These are phyloP conservation scores for Panopea generosa DNA, from an alignment of 2,888 invertebrate species.

Conservation along the genomic window DNA sequence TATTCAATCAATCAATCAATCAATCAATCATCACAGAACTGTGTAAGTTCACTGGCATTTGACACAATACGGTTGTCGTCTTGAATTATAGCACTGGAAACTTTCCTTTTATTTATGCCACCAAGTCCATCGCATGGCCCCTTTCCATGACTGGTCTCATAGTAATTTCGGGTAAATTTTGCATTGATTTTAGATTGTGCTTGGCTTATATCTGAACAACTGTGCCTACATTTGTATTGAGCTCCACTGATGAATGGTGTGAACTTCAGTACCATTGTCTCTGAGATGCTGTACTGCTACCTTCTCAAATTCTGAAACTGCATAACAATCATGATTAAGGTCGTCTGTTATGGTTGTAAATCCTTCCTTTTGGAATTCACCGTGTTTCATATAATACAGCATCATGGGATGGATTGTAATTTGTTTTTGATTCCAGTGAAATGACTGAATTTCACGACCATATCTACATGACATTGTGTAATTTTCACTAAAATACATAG, in stretches of 20 bases:
- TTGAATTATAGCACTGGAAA: neutral
- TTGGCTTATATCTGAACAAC: neutral
- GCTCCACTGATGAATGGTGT: too few relatives aligned
- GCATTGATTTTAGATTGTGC: neutral
- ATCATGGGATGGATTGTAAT: conserved; percentile 27
- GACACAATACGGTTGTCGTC: neutral
- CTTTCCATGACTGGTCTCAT: neutral
- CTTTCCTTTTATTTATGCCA: neutral
- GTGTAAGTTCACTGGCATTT: neutral
- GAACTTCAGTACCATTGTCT: too few relatives aligned
- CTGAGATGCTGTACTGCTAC: too few relatives aligned
- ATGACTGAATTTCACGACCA: conserved; percentile 31
- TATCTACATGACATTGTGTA: conserved; percentile 30
- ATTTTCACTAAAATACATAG: conserved; percentile 40
- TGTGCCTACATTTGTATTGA: too few relatives aligned
- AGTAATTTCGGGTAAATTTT: neutral
- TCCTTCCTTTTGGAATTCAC: too few relatives aligned
- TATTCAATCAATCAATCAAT: too few relatives aligned
- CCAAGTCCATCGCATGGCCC: neutral
- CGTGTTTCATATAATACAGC: too few relatives aligned
- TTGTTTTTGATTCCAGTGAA: conserved; percentile 37
- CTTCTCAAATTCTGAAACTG: too few relatives aligned
- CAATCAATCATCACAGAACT: too few relatives aligned
- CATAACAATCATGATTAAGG: too few relatives aligned
- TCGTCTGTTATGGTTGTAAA: too few relatives aligned